Conservation (phyloP, 2,797 vertebrate species). For the Callimico goeldii region DNA sequence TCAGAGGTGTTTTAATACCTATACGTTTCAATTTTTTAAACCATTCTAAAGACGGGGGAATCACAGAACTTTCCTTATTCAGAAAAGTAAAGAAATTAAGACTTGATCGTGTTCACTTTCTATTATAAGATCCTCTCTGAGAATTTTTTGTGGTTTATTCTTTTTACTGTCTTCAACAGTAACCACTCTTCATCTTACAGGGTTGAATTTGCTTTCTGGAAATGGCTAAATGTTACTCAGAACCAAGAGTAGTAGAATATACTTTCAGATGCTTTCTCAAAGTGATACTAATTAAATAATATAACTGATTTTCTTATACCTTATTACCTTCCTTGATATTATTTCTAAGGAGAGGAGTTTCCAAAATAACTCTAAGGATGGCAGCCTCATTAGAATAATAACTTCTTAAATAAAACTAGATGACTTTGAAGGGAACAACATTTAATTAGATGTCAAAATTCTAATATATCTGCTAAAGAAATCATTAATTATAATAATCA, state of each 20-base stretch:
- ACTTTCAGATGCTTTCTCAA: constrained; percentile 22
- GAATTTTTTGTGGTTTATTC: constrained; percentile 9
- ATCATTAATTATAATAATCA: background rate
- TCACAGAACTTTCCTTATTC: background rate
- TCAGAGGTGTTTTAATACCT: background rate
- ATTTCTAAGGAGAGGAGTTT: constrained; percentile 31
- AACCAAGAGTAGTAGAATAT: background rate
- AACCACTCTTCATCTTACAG: background rate
- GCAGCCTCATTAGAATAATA: constrained; percentile 21
- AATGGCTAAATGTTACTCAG: constrained; percentile 38
- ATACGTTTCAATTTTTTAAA: constrained; percentile 9
- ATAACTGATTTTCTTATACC: background rate
- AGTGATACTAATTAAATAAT: background rate
- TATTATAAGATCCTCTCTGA: background rate
- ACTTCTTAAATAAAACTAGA: constrained; percentile 47
- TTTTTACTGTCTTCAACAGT: background rate
- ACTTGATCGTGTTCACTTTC: background rate
- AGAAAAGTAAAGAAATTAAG: constrained; percentile 28
- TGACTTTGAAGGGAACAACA: constrained; percentile 11
- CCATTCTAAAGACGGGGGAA: background rate
- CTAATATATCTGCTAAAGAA: constrained; percentile 42
- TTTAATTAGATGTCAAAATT: constrained; percentile 50
- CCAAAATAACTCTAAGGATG: constrained; percentile 19
- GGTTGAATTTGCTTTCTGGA: constrained; percentile 9
- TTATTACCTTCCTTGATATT: constrained; percentile 29